phyloP scores from a whole-genome alignment of 2,888 invertebrate species.

The Cantharis flavilabris region DNA sequence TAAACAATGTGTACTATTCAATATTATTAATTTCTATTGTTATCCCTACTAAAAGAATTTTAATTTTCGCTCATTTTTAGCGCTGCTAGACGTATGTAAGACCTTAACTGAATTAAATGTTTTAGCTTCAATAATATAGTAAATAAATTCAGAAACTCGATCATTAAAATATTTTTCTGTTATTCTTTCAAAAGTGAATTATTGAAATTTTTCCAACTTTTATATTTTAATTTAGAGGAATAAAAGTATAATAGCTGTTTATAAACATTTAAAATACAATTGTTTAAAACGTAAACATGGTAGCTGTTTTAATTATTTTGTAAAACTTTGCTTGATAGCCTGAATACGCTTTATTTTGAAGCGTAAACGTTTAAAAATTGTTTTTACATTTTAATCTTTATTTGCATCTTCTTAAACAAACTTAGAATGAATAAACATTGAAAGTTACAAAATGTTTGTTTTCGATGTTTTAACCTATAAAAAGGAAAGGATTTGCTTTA shows the following conservation, averaged over 20 bases:
- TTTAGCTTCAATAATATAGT: neutral
- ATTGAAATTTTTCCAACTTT: neutral
- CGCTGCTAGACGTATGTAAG: no score
- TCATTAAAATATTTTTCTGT: neutral
- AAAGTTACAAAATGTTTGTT: neutral
- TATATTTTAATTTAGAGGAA: neutral
- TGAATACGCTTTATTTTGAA: neutral
- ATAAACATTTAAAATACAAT: neutral
- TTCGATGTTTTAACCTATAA: neutral
- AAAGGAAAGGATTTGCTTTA: no score
- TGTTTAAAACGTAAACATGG: neutral
- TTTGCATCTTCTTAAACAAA: neutral
- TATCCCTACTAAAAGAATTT: no score
- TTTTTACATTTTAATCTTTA: neutral
- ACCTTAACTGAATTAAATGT: neutral
- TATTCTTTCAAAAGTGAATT: neutral
- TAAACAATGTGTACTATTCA: no score
- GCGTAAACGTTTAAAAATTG: neutral
- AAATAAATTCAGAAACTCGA: neutral
- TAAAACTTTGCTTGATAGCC: neutral
- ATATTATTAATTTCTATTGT: no score
- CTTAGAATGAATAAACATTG: neutral
- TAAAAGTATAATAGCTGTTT: neutral
- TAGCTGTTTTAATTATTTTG: neutral
- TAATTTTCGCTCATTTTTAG: no score